Evolutionary conservation across 2,113 vertebrate genomes (phyloP).

Genomic region (Pluvianellus socialis): DNA sequence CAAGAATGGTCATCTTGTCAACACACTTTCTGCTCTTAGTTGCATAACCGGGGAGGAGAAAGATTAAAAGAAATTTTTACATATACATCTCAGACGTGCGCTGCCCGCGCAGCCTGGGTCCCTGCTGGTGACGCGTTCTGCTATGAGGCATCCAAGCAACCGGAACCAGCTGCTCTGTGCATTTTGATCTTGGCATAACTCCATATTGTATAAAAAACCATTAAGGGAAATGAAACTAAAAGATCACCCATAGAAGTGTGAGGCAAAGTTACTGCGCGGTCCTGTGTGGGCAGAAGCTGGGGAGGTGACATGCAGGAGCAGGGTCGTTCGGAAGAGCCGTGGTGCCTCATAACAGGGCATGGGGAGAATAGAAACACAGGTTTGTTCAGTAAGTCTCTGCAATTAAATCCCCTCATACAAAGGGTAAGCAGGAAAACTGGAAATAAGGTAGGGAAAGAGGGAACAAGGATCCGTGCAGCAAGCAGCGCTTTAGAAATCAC

Average conservation of each 20-base stretch:
- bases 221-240: not conserved
- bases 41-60: not conserved
- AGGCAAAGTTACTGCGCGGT: fast-evolving
- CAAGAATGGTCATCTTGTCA: not conserved
- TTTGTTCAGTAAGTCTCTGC: not conserved
- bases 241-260: not conserved
- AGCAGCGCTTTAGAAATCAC: not conserved
- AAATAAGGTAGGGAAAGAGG: not conserved
- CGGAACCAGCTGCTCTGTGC: not conserved
- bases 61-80: not conserved
- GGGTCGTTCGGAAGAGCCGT: fast-evolving
- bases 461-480: not conserved
- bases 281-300: fast-evolving
- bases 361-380: not conserved
- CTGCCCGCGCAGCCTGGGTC: not conserved
- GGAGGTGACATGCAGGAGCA: fast-evolving
- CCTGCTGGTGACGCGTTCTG: not conserved
- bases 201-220: fast-evolving
- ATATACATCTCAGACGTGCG: fast-evolving
- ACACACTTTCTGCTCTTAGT: not conserved
- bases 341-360: fast-evolving
- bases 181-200: not conserved
- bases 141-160: not conserved
- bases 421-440: not conserved
- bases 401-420: not conserved